Evolutionary conservation across 2,888 invertebrate species (phyloP), one percentile per base, ranked within the genome.

Genomic region (Leucophenga maculata): DNA sequence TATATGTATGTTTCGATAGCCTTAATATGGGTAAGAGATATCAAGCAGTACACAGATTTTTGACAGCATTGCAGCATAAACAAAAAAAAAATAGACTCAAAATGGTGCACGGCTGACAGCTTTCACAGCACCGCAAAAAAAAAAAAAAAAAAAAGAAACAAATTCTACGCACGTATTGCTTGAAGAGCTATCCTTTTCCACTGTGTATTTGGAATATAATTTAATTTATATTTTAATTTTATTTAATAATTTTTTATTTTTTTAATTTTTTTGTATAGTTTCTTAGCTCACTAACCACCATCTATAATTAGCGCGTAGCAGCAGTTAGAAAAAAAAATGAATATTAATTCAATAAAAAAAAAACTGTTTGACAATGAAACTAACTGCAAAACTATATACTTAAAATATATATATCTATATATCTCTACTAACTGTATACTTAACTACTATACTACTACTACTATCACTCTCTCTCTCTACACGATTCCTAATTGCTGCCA

Each of bases 381-480:
- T 14, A 31, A 69, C 52, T 70, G 3, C 39, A 39, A 39, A 39
- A n/a, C n/a, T n/a, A n/a, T n/a, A 3, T 70, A 55, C 32, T 69
- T 11, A 54, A 55, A 70, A n/a, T 68, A 55, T 18, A 60, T 57
- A 68, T 67, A 65, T 65, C 46, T 69, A 44, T 26, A 26, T 26
- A 67, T 66, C 31, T 67, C 18, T 65, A 59, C 46, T 55, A 55
- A 65, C 32, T 59, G 22, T 48, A 55, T 67, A 52, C 50, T 46
- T 60, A 16, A 13, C 31, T 22, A 55, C 32, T 62, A 22, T 55
- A 13, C 31, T 22, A 55, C 32, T 62, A 22, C 60, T 54, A 26
- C 26, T 55, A 50, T 46, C 67, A 65, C 67, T 60, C 16, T 52
- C 39, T 60, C 9, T 68, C 55, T 64, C 57, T 59, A 64, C 48